Conservation (phyloP, 1,140 invertebrate species). For the Hetaerina americana region DNA sequence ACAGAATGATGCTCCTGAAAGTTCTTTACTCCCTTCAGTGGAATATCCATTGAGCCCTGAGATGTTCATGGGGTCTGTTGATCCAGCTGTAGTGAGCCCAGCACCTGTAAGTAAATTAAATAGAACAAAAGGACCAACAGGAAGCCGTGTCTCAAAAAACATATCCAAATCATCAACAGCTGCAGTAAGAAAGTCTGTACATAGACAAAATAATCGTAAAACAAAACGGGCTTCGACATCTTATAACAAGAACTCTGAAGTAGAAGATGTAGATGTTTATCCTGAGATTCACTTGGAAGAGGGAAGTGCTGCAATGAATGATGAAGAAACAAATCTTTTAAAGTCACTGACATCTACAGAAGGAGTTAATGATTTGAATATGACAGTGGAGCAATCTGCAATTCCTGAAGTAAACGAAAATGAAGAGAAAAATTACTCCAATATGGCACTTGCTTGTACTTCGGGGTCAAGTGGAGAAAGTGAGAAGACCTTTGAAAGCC, state of each 20-base stretch:
- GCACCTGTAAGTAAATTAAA: too few species aligned
- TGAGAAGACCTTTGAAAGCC: not conserved
- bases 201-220: not conserved
- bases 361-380: not conserved
- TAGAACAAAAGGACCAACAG: too few species aligned
- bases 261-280: not conserved
- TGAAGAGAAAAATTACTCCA: not conserved
- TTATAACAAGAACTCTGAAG: not conserved
- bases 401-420: not conserved
- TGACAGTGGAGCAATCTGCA: not conserved
- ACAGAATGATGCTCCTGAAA: not conserved
- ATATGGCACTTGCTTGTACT: not conserved
- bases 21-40: not conserved
- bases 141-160: too few species aligned
- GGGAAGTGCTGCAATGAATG: not conserved
- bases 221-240: not conserved
- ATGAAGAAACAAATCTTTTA: not conserved
- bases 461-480: not conserved
- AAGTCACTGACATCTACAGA: not conserved
- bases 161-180: too few species aligned
- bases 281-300: not conserved
- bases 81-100: not conserved
- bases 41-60: not conserved
- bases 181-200: not conserved
- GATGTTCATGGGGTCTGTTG: not conserved